Base-by-base conservation (phyloP, 2,888 invertebrate genomes). In the Mechanitis messenoides region DNA sequence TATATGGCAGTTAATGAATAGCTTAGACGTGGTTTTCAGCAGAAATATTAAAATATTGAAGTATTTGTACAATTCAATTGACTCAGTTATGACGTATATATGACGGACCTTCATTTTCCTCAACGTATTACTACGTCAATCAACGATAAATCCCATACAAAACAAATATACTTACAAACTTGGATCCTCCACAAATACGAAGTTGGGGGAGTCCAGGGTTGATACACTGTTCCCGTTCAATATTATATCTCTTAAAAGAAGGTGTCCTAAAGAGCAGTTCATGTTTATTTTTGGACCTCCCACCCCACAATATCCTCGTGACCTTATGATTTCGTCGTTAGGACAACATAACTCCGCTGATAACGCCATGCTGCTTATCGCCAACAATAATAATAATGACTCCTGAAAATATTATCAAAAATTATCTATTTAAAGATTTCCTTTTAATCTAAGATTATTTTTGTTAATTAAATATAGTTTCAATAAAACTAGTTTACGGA, bases 181-280 rank as follows among this genome's bases (percentile, higher is more conserved):
- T 7, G 87, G 82, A 66, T 90, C 84, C 65, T 86, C 83, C 5
- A 78, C 84, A 59, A 87, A 84, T 2, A 83, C 71, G 60, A 74
- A 85, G 7, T 69, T 72, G 0, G 87, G 86, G 0, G 86, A 67
- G 62, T 90, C 89, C 45, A 70, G 65, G 0, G 89, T 87, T 31
- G 83, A 81, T 2, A 90, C 74, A 66, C 84, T 86, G 60, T 80
- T 74, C 1, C 84, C 87, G 0, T 74, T 73, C 1, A 88, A 59
- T 35, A 84, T 71, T 12, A 85, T 72, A 33, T 90, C 82, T 47
- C 69, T 78, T 0, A 90, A 78, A 0, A 88, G 71, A 78, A 87
- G 77, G 1, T 78, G 78, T 0, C 88, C 87, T 12, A 73, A 61
- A 4, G 80, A 68, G 71, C 89, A 90, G 66, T 80, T 81, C 66